These are phyloP conservation scores for Pseudomyrmex flavicornis DNA, from an alignment of 1,140 invertebrate genomes.

Conservation along the genomic window DNA sequence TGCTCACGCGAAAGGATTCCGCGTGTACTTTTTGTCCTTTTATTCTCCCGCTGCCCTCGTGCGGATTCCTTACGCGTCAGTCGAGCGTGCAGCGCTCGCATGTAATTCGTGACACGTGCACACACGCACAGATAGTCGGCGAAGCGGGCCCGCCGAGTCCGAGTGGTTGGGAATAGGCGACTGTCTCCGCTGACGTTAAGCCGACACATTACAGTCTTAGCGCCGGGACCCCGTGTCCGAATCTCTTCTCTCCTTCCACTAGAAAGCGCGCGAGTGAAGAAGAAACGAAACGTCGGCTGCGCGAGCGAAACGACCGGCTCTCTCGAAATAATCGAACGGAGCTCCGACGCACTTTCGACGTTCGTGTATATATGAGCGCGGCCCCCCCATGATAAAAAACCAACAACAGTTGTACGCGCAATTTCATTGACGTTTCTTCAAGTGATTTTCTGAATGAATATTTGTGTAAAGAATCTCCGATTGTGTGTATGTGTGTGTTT, in stretches of 20 bases:
- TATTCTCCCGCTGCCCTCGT: slow-evolving; percentile 17
- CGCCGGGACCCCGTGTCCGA: slow-evolving; percentile 53
- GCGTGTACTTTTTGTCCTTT: slow-evolving; percentile 11
- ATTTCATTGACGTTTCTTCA: background rate
- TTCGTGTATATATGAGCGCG: background rate
- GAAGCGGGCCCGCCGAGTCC: background rate
- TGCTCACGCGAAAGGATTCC: background rate
- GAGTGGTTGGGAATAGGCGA: slow-evolving; percentile 63
- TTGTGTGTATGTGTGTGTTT: no score
- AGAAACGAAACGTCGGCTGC: slow-evolving; percentile 49
- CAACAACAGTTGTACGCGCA: background rate
- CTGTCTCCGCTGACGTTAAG: slow-evolving; percentile 74
- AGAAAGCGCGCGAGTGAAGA: slow-evolving; percentile 8
- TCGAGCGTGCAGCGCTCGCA: slow-evolving; percentile 11
- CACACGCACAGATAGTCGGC: slow-evolving; percentile 9
- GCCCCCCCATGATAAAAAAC: background rate
- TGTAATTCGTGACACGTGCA: slow-evolving; percentile 37
- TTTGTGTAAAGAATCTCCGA: background rate
- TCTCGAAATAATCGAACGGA: slow-evolving; percentile 60
- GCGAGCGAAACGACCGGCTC: slow-evolving; percentile 38
- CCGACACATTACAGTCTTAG: slow-evolving; percentile 74
- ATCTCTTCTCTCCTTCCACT: slow-evolving; percentile 41
- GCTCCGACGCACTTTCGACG: slow-evolving; percentile 1
- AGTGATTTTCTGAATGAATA: background rate
- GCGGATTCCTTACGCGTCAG: slow-evolving; percentile 48